Evolutionary conservation across 23 tunicate species (phyloP).

Genomic region (Aplidium turbinatum): DNA sequence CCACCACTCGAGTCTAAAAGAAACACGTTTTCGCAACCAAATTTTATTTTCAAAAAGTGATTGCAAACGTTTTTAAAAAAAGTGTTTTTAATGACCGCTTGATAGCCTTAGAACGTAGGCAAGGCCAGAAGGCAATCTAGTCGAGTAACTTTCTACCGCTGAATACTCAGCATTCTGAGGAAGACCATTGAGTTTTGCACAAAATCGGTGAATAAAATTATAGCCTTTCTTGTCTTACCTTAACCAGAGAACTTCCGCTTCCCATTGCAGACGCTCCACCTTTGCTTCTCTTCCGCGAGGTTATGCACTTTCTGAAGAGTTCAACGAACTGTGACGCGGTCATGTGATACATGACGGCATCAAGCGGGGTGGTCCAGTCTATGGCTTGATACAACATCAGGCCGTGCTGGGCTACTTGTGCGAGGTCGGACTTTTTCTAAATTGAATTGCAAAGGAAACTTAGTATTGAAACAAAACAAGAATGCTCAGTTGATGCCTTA

Average conservation of each 20-base stretch:
- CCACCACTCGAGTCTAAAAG: slow-evolving; percentile 74
- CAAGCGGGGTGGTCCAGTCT: slow-evolving; percentile 14
- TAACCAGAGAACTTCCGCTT: background rate
- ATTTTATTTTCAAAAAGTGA: background rate
- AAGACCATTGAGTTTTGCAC: no score
- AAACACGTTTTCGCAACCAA: background rate
- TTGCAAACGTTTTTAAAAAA: no score
- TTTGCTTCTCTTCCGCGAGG: slow-evolving; percentile 11
- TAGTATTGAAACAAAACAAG: no score
- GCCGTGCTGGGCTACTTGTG: slow-evolving; percentile 51
- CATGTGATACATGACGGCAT: slow-evolving; percentile 39
- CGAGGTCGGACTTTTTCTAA: slow-evolving; percentile 54
- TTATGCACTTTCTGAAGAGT: slow-evolving; percentile 35
- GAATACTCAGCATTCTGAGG: no score
- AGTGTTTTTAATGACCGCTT: no score
- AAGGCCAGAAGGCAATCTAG: no score
- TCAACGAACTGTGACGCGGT: slow-evolving; percentile 54
- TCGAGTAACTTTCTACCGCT: no score
- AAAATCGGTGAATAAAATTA: no score
- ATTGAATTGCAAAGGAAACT: background rate
- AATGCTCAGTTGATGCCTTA: no score
- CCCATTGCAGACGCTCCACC: background rate
- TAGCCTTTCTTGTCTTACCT: no score
- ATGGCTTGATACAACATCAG: slow-evolving; percentile 34
- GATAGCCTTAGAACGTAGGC: no score